These are phyloP conservation scores for Chaetogeoica ovagalla DNA, from an alignment of 2,888 invertebrate genomes.

Conservation along the genomic window DNA sequence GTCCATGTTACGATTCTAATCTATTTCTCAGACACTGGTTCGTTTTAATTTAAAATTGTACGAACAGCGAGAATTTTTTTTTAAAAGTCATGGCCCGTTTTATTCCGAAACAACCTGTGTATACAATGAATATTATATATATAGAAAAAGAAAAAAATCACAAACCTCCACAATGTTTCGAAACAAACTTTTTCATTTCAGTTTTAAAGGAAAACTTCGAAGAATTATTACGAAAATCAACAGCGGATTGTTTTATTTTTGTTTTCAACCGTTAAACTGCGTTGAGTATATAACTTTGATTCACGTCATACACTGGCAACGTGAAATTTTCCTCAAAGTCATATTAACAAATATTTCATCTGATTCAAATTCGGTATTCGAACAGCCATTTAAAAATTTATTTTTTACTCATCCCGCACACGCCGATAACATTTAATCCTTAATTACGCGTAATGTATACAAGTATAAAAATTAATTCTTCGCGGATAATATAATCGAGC, in stretches of 20 bases:
- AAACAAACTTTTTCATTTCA: conserved; percentile 13
- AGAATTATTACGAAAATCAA: too few species aligned
- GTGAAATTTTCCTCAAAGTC: not conserved
- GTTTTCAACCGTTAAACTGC: not conserved
- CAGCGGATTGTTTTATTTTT: not conserved
- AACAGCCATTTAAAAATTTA: too few species aligned
- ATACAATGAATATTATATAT: not conserved
- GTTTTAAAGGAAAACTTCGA: not conserved
- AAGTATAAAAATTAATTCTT: not conserved
- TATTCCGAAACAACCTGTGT: too few species aligned
- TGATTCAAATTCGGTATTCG: too few species aligned
- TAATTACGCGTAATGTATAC: not conserved
- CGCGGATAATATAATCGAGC: not conserved
- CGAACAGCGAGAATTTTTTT: too few species aligned
- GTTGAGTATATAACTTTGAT: not conserved
- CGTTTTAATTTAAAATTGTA: too few species aligned
- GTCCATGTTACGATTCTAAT: too few species aligned
- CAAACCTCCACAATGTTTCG: not conserved
- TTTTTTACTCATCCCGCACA: too few species aligned
- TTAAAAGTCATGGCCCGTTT: too few species aligned
- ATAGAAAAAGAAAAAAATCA: not conserved
- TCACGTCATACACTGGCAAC: not conserved
- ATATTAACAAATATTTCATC: not conserved
- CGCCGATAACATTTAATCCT: too few species aligned
- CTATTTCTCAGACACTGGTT: too few species aligned